phyloP scores from a whole-genome alignment of 1,140 invertebrate genomes.

The Psilanteris sp. region DNA sequence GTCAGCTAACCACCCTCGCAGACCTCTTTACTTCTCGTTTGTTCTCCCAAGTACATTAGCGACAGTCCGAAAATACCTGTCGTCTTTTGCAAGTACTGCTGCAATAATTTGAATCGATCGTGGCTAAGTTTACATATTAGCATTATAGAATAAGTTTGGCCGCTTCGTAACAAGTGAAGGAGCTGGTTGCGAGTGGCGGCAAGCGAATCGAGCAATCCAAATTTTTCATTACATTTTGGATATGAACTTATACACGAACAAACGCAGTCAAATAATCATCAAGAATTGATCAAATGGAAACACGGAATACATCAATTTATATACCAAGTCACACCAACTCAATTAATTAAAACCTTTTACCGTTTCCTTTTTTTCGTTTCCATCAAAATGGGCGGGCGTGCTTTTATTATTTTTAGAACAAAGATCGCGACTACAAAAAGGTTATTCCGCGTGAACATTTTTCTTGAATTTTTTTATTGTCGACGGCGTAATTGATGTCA shows the following conservation, averaged over 20 bases:
- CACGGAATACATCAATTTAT: constrained; percentile 44
- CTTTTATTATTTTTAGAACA: constrained; percentile 61
- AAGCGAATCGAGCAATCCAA: too few species aligned
- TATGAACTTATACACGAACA: too few species aligned
- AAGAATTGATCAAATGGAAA: constrained; percentile 45
- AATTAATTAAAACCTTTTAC: constrained; percentile 37
- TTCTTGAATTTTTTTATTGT: constrained; percentile 36
- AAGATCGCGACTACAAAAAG: constrained; percentile 44
- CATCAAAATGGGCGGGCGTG: constrained; percentile 30
- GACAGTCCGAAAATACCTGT: constrained; percentile 63
- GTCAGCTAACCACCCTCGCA: constrained; percentile 60
- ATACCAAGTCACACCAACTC: constrained; percentile 42
- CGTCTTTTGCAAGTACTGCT: constrained; percentile 47
- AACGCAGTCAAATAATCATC: constrained; percentile 45
- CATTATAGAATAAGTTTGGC: constrained; percentile 38
- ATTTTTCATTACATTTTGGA: too few species aligned
- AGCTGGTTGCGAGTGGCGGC: too few species aligned
- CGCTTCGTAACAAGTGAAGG: constrained; percentile 4
- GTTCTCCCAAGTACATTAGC: constrained; percentile 51
- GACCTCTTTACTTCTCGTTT: constrained; percentile 60
- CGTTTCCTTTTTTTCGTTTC: constrained; percentile 6
- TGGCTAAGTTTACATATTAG: constrained; percentile 48
- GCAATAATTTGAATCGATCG: constrained; percentile 47
- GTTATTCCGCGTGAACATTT: constrained; percentile 45
- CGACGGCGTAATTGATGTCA: constrained; percentile 43